Conservation (phyloP, 2,888 invertebrate species). For the Drosophila neoperkinsi region DNA sequence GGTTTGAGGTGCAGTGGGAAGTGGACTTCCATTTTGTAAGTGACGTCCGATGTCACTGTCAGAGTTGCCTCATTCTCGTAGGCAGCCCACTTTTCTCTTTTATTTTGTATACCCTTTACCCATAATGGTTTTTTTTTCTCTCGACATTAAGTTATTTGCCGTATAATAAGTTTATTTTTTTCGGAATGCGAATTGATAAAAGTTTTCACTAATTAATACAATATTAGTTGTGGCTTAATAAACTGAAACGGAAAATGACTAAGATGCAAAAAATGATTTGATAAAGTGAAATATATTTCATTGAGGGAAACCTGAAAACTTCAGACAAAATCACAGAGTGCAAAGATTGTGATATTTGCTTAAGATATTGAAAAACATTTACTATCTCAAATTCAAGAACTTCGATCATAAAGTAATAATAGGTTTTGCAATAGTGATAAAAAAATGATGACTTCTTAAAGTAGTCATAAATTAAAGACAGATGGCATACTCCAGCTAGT, state of each 20-base stretch:
- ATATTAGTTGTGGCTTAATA: slow-evolving; percentile 6
- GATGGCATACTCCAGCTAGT: slow-evolving; percentile 1
- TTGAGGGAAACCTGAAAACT: neutral
- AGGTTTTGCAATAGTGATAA: neutral
- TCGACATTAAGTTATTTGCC: slow-evolving; percentile 39
- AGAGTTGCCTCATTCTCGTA: slow-evolving; percentile 48
- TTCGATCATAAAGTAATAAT: neutral
- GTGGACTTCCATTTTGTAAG: slow-evolving; percentile 72
- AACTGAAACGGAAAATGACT: neutral
- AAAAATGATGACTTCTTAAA: neutral
- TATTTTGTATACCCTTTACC: slow-evolving; percentile 1
- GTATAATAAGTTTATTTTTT: slow-evolving; percentile 24
- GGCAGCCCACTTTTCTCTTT: slow-evolving; percentile 31
- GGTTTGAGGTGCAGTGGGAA: slow-evolving; percentile 11
- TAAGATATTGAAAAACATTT: neutral
- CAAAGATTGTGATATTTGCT: neutral
- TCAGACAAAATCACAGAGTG: neutral
- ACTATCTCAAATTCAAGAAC: neutral
- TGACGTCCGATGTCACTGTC: slow-evolving; percentile 79
- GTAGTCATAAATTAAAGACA: neutral
- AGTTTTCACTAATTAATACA: slow-evolving; percentile 20
- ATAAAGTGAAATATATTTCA: neutral
- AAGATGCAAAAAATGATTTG: neutral
- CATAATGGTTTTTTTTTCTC: slow-evolving; percentile 14
- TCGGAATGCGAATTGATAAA: slow-evolving; percentile 3